These are phyloP conservation scores for Haemorhous mexicanus DNA, from an alignment of 2,113 vertebrate genomes.

Conservation along the genomic window DNA sequence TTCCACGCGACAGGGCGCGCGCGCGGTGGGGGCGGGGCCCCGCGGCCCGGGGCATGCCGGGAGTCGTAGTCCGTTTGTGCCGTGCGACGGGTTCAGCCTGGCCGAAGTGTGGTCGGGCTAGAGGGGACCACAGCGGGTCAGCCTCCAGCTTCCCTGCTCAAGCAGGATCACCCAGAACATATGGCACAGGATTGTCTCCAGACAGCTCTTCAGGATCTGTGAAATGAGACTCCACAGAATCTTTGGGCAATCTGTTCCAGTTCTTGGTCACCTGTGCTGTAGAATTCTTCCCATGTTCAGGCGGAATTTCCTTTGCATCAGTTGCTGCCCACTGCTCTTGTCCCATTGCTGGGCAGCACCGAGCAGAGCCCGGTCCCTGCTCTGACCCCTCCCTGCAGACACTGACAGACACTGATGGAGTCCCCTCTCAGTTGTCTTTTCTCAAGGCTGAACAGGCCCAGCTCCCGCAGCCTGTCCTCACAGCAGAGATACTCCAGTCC, in stretches of 20 bases:
- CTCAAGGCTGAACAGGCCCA: accelerated
- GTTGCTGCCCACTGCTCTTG: accelerated
- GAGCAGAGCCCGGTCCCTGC: background rate
- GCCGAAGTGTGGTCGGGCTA: accelerated
- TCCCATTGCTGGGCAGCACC: accelerated
- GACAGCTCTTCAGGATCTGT: no score
- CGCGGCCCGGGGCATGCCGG: background rate
- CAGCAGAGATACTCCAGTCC: accelerated
- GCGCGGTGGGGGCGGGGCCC: background rate
- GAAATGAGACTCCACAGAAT: no score
- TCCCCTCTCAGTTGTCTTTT: accelerated
- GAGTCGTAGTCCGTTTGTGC: background rate
- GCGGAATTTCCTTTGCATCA: background rate
- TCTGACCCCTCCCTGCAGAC: background rate
- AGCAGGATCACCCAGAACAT: no score
- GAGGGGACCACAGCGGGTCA: accelerated
- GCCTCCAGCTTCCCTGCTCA: accelerated
- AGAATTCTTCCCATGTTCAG: background rate
- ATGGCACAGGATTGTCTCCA: background rate
- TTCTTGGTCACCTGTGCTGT: background rate
- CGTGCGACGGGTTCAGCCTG: accelerated
- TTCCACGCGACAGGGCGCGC: background rate
- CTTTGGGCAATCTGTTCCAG: no score
- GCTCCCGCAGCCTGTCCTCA: accelerated
- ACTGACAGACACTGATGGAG: background rate